Conservation (phyloP, 2,113 vertebrate species). For the Cyprinodon brontotheroides region DNA sequence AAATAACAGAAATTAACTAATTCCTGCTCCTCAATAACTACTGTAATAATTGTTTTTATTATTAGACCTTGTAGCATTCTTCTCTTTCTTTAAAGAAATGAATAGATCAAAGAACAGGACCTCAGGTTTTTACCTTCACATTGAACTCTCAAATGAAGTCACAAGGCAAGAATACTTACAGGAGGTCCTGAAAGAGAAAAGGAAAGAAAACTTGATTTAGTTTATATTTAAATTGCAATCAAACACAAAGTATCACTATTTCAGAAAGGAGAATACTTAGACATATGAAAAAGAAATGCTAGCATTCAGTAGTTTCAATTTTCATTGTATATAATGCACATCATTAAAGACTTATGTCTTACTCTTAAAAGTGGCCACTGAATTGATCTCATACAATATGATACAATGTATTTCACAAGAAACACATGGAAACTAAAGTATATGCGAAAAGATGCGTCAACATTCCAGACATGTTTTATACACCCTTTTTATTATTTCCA, state of each 20-base stretch:
- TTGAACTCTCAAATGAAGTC: constrained; percentile 50
- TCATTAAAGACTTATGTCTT: too few species aligned
- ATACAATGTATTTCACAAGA: too few species aligned
- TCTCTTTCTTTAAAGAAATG: background rate
- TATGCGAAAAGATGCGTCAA: too few species aligned
- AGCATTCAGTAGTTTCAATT: too few species aligned
- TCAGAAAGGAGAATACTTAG: background rate
- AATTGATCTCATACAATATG: too few species aligned
- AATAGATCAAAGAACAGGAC: background rate
- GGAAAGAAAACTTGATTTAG: constrained; percentile 34
- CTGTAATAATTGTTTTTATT: too few species aligned
- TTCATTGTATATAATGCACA: too few species aligned
- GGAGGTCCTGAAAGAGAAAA: constrained; percentile 88
- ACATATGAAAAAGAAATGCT: background rate
- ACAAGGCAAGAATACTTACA: constrained; percentile 88
- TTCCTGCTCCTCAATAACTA: background rate
- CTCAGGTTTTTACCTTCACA: constrained; percentile 54
- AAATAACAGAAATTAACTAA: background rate
- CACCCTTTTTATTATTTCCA: too few species aligned
- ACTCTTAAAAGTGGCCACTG: too few species aligned
- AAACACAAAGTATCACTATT: constrained; percentile 34
- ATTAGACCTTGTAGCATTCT: background rate
- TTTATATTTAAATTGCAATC: constrained; percentile 46
- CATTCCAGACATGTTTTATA: too few species aligned
- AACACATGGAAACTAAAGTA: too few species aligned